These are phyloP conservation scores for Epinephelus cyanopodus DNA, from an alignment of 2,113 vertebrate species.

Conservation along the genomic window DNA sequence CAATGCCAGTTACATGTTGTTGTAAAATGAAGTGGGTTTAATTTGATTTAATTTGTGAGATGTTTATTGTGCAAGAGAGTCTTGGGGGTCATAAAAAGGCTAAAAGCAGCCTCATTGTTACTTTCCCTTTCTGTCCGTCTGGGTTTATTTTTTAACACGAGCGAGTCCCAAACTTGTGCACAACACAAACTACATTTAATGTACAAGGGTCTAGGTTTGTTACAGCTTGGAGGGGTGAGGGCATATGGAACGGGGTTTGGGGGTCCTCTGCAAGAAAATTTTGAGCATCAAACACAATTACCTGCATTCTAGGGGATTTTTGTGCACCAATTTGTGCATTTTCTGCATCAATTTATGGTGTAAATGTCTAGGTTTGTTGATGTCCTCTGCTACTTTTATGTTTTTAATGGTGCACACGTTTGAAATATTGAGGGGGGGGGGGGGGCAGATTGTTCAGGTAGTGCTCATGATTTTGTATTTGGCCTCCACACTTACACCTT, in stretches of 20 bases:
- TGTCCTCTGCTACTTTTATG: no score
- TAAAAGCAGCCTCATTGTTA: constrained; percentile 32
- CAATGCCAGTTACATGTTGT: background rate
- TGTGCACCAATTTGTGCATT: no score
- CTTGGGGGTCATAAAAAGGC: constrained; percentile 23
- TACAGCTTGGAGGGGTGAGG: no score
- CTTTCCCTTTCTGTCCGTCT: background rate
- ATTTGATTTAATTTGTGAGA: background rate
- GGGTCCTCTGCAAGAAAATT: no score
- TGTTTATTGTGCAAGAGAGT: constrained; percentile 18
- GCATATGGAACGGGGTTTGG: no score
- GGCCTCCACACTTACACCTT: background rate
- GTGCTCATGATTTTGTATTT: background rate
- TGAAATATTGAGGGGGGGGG: no score
- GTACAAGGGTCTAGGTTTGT: no score
- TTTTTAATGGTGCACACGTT: no score
- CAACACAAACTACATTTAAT: background rate
- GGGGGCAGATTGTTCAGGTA: background rate
- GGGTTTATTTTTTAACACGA: constrained; percentile 1
- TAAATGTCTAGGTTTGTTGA: no score
- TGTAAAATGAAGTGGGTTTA: background rate
- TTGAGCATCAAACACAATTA: no score
- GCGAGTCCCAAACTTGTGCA: background rate
- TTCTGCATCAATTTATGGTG: no score
- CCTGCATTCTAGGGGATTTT: no score